Base-by-base conservation (phyloP, 2,888 invertebrate genomes). In the Drosophila demipolita region DNA sequence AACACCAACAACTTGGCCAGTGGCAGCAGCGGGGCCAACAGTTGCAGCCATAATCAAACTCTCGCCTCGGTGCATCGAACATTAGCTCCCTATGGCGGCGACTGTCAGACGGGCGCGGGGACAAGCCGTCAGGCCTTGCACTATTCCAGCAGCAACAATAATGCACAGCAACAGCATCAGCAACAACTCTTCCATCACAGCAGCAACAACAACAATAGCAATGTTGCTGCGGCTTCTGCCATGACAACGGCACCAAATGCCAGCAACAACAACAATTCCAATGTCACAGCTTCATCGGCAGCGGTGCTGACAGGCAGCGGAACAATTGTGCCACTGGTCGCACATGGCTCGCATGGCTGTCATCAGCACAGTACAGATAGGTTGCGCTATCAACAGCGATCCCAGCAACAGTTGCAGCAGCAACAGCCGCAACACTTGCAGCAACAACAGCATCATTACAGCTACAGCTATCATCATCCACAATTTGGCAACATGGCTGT, bases 401-500 rank as follows among this genome's bases (percentile, higher is more conserved):
- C 72, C 42, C 77, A 78, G 62, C 68, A 67, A 49, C 80, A 82
- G n/a, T 76, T 73, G 49, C 71, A 70, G 50, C 81, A 71, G 23
- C 67, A 80, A 61, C 70, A 78, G 49, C 74, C 69, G 29, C 81
- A 83, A 9, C 80, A 77, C 36, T 66, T 57, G n/a, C 80, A 73
- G n/a, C 74, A 67, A 17, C 68, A 84, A 59, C 79, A 82, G 62
- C 74, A 82, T 40, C 86, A 85, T 69, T 85, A 91, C 79, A 83
- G 88, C 78, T 85, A 91, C 83, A 84, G 85, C 69, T 92, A 92
- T 73, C 92, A 93, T 76, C 93, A 92, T 84, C 93, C 93, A 29
- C 93, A 92, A 57, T 92, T 92, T 61, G 92, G 92, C 36, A 92
- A 92, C 70, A 92, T 92, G 93, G 89, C 93, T 11, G 92, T 92